Base-by-base conservation (phyloP, 2,888 invertebrate species). In the Drosophila maculinotata region DNA sequence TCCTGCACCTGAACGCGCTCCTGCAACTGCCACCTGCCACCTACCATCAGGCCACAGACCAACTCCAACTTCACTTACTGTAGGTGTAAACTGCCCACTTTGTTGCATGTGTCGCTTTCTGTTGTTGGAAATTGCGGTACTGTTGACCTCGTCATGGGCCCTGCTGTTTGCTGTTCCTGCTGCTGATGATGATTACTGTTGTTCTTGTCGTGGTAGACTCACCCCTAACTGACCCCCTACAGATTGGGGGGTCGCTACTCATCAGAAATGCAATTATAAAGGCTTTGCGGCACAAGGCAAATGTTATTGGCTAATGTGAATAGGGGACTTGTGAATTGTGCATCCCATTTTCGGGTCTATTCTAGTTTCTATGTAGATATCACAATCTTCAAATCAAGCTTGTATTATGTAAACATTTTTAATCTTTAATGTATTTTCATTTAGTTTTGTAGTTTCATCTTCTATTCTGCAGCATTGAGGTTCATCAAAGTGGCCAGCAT, bases 251-350 rank as follows among this genome's bases (percentile, higher is more conserved):
- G 49, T 33, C 47, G 35, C 54, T 63, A 41, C 76, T 82, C 79
- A 85, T 85, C 83, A 76, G 59, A 75, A 79, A 82, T 81, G 83
- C 81, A 81, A 85, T 85, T 81, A 81, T 66, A 69, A 58, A 39
- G 58, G 63, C 56, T 56, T 49, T 48, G 51, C 28, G 53, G 42
- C 28, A 33, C 31, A 17, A 10, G 42, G 36, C 51, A 64, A 54
- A 64, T 67, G 62, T 30, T 63, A 60, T 66, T 49, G 49, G 20
- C 48, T 35, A n/a, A 38, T 64, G 31, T 53, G 25, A 48, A 54
- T 49, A 51, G 33, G 20, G 20, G 25, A 52, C 25, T 45, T 15
- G 35, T 48, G 30, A 20, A 4, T 20, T 41, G n/a, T 47, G 25
- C 10, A 15, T 25, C 30, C 36, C 8, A 14, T 56, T 31, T 45